Percentiles rank a stretch among this genome's conserved stretches.
phyloP scores from a whole-genome alignment of 2,888 invertebrate genomes.

The Cryptophagus acutangulus region DNA sequence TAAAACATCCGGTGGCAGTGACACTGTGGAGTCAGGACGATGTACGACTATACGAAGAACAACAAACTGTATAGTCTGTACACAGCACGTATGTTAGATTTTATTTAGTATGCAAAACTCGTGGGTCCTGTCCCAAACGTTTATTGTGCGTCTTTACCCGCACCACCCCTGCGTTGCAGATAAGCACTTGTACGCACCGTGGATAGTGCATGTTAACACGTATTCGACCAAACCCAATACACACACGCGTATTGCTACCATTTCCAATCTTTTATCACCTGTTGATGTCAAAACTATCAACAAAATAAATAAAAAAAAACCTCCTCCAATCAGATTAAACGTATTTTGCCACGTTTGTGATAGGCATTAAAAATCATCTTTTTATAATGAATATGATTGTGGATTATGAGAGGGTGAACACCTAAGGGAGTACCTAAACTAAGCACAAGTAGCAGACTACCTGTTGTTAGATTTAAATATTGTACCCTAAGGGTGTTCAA shows the following conservation, averaged over 20 bases:
- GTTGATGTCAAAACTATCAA: slow-evolving; percentile 15
- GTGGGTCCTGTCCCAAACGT: slow-evolving; percentile 35
- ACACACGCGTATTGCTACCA: slow-evolving; percentile 19
- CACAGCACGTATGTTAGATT: slow-evolving; percentile 34
- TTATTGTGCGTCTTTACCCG: slow-evolving; percentile 31
- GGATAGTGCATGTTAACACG: slow-evolving; percentile 39
- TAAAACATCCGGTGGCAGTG: slow-evolving; percentile 34
- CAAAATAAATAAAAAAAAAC: background rate
- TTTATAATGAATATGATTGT: background rate
- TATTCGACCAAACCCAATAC: slow-evolving; percentile 27
- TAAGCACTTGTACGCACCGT: slow-evolving; percentile 29
- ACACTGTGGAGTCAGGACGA: slow-evolving; percentile 23
- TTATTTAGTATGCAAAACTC: slow-evolving; percentile 42
- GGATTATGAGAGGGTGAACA: too few relatives aligned
- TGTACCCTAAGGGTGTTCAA: too few relatives aligned
- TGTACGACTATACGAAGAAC: slow-evolving; percentile 32
- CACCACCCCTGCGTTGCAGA: slow-evolving; percentile 17
- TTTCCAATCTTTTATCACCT: slow-evolving; percentile 22
- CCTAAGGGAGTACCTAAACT: too few relatives aligned
- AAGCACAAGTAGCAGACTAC: slow-evolving; percentile 4
- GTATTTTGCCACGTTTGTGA: too few relatives aligned
- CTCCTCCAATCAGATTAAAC: slow-evolving; percentile 1
- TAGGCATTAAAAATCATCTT: too few relatives aligned
- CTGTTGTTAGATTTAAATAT: slow-evolving; percentile 4
- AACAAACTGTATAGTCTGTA: slow-evolving; percentile 22